phyloP scores from a whole-genome alignment of 2,888 invertebrate species.

The Tineola bisselliella region DNA sequence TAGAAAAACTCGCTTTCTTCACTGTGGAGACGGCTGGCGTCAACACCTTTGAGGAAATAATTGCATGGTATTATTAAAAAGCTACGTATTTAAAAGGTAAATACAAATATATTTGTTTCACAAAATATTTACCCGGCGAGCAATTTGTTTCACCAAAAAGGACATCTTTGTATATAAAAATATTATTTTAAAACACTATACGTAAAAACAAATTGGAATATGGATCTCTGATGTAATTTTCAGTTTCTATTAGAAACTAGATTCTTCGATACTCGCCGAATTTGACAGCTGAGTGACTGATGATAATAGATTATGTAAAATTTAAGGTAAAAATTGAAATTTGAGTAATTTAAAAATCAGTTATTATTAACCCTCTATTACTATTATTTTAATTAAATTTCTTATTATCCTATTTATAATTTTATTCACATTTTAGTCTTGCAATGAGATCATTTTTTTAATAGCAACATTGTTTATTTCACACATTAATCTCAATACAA shows the following conservation, averaged over 20 bases:
- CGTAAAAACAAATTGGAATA: background rate
- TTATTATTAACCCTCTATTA: no score
- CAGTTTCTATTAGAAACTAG: background rate
- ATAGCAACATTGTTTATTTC: no score
- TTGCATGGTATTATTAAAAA: background rate
- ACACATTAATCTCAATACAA: no score
- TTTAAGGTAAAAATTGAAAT: no score
- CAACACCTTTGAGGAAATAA: slow-evolving; percentile 8
- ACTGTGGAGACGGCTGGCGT: slow-evolving; percentile 11
- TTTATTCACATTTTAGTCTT: no score
- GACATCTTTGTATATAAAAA: slow-evolving; percentile 30
- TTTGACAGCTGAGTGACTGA: background rate
- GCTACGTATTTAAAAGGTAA: background rate
- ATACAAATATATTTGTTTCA: background rate
- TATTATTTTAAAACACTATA: background rate
- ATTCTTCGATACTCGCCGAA: background rate
- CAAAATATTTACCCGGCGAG: slow-evolving; percentile 35
- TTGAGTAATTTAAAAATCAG: no score
- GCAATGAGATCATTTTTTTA: no score
- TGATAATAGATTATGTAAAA: background rate
- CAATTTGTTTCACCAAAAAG: slow-evolving; percentile 36
- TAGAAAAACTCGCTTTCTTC: slow-evolving; percentile 14
- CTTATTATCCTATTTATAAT: no score
- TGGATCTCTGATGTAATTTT: background rate
- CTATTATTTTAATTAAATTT: no score